A percentile compares a stretch with the other conserved stretches of the same genome.
phyloP scores from a whole-genome alignment of 1,140 invertebrate species.

The Steinernema feltiae region DNA sequence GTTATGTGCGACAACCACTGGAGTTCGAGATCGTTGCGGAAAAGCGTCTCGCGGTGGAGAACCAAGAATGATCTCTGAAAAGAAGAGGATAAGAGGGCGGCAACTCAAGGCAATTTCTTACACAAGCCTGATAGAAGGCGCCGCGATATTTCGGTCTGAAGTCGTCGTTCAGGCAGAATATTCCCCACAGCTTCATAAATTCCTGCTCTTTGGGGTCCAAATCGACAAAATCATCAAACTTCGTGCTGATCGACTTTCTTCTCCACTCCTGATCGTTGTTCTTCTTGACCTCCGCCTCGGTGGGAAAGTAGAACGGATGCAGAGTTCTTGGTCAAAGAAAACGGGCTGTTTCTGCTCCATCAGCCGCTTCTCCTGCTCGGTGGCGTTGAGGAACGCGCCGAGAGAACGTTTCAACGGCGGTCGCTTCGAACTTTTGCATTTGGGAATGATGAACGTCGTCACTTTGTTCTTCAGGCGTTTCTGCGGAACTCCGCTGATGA shows the following conservation, averaged over 20 bases:
- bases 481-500: no score
- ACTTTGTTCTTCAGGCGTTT: no score
- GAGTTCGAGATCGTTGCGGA: background rate
- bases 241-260: no score
- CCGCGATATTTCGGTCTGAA: background rate
- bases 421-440: background rate
- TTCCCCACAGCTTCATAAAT: background rate
- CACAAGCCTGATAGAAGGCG: conserved; percentile 2
- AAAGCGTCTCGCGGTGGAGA: background rate
- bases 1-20: conserved; percentile 1
- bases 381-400: background rate
- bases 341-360: background rate
- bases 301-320: background rate
- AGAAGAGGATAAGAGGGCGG: background rate
- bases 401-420: background rate
- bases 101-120: background rate
- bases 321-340: background rate
- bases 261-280: conserved; percentile 13
- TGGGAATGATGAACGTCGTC: background rate
- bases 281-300: background rate
- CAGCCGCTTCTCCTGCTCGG: background rate
- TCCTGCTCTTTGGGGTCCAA: background rate
- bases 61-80: background rate
- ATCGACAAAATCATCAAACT: background rate
- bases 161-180: background rate